Evolutionary conservation across 64 coral and sea anemone genomes (phyloP), one percentile per base, ranked within the genome.

Genomic region (Stylophora pistillata): DNA sequence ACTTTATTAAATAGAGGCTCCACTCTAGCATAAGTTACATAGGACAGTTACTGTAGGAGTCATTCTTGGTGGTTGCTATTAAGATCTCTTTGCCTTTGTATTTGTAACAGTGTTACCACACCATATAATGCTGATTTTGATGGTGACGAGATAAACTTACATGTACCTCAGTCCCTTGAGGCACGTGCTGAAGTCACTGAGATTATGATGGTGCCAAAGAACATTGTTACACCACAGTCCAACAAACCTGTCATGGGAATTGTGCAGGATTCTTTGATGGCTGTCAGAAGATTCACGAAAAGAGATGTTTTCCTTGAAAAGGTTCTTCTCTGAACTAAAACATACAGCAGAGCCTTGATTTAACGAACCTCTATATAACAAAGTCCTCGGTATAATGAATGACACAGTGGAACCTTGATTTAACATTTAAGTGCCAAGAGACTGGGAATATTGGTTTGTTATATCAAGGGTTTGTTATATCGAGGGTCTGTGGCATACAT

Each of bases 61-160:
- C n/a, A n/a, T n/a, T n/a, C n/a, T n/a, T 68, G 1, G 21, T 25
- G 25, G 63, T 25, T 66, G 21, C 63, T 26, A 10, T 25, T 59
- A n/a, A 76, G 9, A 32, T 9, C 37, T 25, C 13, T 57, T 82
- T 58, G 17, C 23, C 57, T 60, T 91, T 61, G n/a, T 10, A 15
- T 68, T n/a, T n/a, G n/a, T n/a, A 62, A 52, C n/a, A 98, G 95
- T 98, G 95, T 98, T 27, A 98, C 95, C 61, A 98, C 95, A 75
- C 95, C 95, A 34, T 98, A 98, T 85, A 98, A 98, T 91, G 95
- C 95, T 65, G 95, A 98, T 79, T 98, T 98, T 91, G 95, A 98
- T 98, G 95, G 95, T 73, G 95, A 98, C 69, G 95, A 98, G 76
- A 98, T 98, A 91, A 98, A 98, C 85, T 55, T 98, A 59, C 95